Conservation (phyloP, 2,797 vertebrate species). For the Aplochiton taeniatus region DNA sequence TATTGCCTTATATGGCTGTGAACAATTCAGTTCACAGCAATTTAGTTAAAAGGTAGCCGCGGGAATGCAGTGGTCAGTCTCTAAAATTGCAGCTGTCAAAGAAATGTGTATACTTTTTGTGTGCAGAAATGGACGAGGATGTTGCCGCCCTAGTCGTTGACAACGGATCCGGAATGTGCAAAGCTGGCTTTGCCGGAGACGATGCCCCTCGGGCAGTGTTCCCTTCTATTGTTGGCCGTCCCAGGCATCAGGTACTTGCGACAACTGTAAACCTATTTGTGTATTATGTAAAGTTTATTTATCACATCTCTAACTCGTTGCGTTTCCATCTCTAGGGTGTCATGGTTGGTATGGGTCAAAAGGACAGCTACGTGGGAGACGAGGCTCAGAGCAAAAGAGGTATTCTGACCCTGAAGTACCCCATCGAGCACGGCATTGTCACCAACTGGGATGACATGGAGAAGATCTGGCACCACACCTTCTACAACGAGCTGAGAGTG, state of each 20-base stretch:
- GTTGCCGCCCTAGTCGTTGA: slow-evolving; percentile 97
- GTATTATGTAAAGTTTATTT: too few relatives aligned
- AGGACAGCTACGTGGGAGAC: slow-evolving; percentile 95
- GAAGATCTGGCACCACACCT: slow-evolving; percentile 92
- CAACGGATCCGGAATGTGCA: slow-evolving; percentile 99
- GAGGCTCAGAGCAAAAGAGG: slow-evolving; percentile 99
- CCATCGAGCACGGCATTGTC: slow-evolving; percentile 94
- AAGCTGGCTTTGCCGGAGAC: slow-evolving; percentile 96
- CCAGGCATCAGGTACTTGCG: slow-evolving; percentile 90
- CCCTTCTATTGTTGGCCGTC: slow-evolving; percentile 95
- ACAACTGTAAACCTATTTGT: too few relatives aligned
- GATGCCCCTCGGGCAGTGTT: slow-evolving; percentile 96
- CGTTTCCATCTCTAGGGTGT: slow-evolving; percentile 80
- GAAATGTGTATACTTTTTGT: background rate
- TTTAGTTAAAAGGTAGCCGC: slow-evolving; percentile 37
- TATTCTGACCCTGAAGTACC: slow-evolving; percentile 96
- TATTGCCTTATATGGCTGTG: slow-evolving; percentile 94
- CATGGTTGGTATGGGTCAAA: slow-evolving; percentile 99
- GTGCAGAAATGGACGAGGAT: slow-evolving; percentile 91
- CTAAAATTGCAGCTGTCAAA: slow-evolving; percentile 9
- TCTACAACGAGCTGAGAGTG: slow-evolving; percentile 96
- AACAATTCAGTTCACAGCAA: slow-evolving; percentile 44
- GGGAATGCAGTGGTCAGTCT: slow-evolving; percentile 76
- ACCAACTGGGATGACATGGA: slow-evolving; percentile 88
- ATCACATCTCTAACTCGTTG: background rate